Conservation (phyloP, 1,140 invertebrate genomes). For the Lordiphosa mommai region DNA sequence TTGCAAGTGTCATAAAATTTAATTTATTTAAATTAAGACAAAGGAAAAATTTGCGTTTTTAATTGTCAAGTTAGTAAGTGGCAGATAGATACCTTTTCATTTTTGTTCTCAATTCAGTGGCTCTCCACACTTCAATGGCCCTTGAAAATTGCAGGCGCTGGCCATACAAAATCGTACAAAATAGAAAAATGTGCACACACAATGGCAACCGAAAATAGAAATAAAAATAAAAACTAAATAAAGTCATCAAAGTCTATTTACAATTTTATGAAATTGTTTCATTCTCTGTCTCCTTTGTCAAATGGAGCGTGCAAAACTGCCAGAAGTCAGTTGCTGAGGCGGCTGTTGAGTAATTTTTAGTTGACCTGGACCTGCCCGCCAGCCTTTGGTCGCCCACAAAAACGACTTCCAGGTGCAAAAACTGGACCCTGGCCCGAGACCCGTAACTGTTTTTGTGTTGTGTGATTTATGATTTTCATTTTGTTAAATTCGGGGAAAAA, state of each 20-base stretch:
- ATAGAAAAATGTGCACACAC: conserved; percentile 48
- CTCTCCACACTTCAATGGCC: conserved; percentile 13
- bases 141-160: conserved; percentile 61
- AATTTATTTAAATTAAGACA: conserved; percentile 78
- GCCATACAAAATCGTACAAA: not conserved
- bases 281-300: conserved; percentile 51
- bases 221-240: conserved; percentile 73
- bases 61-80: conserved; percentile 43
- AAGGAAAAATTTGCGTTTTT: conserved; percentile 76
- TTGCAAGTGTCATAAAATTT: conserved; percentile 70
- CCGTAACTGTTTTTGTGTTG: conserved; percentile 8
- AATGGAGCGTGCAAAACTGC: conserved; percentile 46
- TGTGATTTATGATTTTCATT: conserved; percentile 63
- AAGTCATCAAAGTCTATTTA: conserved; percentile 71
- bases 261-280: conserved; percentile 62
- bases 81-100: not conserved
- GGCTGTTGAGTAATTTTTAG: conserved; percentile 70
- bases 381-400: conserved; percentile 53
- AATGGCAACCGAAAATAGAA: conserved; percentile 26
- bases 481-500: conserved; percentile 43
- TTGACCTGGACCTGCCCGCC: conserved; percentile 33
- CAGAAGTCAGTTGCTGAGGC: conserved; percentile 15
- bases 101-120: not conserved
- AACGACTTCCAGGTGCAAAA: conserved; percentile 59
- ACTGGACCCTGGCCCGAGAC: not conserved